phyloP scores from a whole-genome alignment of 1,140 invertebrate genomes.

The Psix sp. region DNA sequence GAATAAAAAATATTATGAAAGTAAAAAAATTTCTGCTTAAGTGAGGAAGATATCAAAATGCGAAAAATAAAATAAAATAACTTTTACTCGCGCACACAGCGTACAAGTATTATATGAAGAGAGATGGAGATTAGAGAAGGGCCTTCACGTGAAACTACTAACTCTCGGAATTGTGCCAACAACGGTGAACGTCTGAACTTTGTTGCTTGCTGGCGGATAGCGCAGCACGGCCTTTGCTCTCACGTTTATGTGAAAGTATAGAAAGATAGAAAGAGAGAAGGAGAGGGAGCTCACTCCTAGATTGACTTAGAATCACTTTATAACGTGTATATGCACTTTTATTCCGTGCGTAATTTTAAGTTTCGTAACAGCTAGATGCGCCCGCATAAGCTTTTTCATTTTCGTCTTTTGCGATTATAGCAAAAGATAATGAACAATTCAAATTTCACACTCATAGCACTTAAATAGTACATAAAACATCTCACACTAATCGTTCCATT shows the following conservation, averaged over 20 bases:
- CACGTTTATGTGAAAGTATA: constrained; percentile 62
- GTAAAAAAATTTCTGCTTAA: no score
- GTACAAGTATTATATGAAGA: constrained; percentile 53
- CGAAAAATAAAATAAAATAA: constrained; percentile 50
- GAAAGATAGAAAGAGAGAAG: constrained; percentile 55
- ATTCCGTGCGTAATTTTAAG: constrained; percentile 53
- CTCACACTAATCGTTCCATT: no score
- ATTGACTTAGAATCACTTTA: constrained; percentile 54
- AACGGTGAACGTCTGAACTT: constrained; percentile 63
- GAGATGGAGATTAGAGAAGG: constrained; percentile 60
- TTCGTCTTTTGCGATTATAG: constrained; percentile 33
- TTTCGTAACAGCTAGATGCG: constrained; percentile 53
- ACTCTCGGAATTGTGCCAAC: constrained; percentile 62
- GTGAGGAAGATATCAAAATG: not conserved
- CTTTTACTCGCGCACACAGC: constrained; percentile 51
- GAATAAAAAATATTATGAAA: not conserved
- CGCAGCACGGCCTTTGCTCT: constrained; percentile 61
- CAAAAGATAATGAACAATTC: constrained; percentile 10
- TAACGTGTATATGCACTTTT: constrained; percentile 48
- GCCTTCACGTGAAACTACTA: constrained; percentile 61
- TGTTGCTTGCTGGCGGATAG: constrained; percentile 60
- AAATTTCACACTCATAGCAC: no score
- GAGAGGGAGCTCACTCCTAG: constrained; percentile 45
- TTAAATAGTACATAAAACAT: no score
- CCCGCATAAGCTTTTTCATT: constrained; percentile 35